These are phyloP conservation scores for Tenthredo mesomela DNA, from an alignment of 2,888 invertebrate species.

Conservation along the genomic window DNA sequence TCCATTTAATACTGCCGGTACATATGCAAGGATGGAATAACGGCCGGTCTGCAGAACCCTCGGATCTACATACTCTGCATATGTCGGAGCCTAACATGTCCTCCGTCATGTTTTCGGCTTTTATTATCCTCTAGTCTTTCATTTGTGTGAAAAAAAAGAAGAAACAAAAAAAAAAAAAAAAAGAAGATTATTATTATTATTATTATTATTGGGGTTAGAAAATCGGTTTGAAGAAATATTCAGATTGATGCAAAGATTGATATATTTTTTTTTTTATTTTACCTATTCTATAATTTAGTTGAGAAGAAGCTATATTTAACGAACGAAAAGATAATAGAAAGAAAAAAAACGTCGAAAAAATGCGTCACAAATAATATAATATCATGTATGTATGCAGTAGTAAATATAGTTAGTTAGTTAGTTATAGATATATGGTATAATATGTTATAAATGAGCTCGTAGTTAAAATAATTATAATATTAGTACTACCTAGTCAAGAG, in stretches of 20 bases:
- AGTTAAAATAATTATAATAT: no score
- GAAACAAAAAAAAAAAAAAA: no score
- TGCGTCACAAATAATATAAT: conserved; percentile 36
- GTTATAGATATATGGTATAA: not conserved
- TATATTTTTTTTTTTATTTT: no score
- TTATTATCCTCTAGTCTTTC: not conserved
- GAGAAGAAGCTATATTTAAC: no score
- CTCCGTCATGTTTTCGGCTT: conserved; percentile 76
- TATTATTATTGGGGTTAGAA: not conserved
- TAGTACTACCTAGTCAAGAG: no score
- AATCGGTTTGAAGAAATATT: not conserved
- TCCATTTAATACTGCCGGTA: conserved; percentile 99
- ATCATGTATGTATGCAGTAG: not conserved
- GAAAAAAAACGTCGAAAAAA: not conserved
- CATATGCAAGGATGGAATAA: conserved; percentile 99
- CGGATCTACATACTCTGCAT: conserved; percentile 98
- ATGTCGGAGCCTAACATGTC: conserved; percentile 89
- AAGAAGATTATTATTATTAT: no score
- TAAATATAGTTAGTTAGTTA: not conserved
- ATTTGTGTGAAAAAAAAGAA: no score
- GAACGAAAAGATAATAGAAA: no score
- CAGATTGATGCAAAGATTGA: no score
- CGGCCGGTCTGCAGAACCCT: conserved; percentile 94
- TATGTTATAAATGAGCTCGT: no score
- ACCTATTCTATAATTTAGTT: no score